Conservation (phyloP, 2,888 invertebrate species). For the Omphaloscelis lunosa region DNA sequence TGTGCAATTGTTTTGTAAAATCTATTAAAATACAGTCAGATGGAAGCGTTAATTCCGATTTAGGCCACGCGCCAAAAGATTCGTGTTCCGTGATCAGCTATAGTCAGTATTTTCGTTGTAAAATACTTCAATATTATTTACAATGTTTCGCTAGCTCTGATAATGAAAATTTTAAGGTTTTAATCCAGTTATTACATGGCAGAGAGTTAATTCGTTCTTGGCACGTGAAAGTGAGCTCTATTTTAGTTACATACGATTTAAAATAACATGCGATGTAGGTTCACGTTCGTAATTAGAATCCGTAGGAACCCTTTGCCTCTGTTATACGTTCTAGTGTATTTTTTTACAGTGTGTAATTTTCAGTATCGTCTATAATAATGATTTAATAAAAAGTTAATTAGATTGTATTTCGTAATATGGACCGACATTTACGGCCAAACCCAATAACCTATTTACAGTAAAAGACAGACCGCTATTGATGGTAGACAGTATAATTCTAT, state of each 20-base stretch:
- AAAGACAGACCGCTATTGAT: too few species aligned
- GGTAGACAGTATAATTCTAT: too few species aligned
- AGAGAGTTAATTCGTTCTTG: conserved; percentile 45
- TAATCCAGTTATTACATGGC: conserved; percentile 47
- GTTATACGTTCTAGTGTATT: neutral
- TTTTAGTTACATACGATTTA: conserved; percentile 13
- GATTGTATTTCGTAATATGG: neutral
- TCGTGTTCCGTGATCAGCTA: neutral
- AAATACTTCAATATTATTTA: conserved; percentile 28
- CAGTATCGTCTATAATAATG: neutral
- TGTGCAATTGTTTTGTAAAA: neutral
- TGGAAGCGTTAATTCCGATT: neutral
- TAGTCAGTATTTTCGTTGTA: conserved; percentile 3
- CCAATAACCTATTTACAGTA: too few species aligned
- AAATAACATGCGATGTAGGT: conserved; percentile 29
- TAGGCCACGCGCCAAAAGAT: neutral
- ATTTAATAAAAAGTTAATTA: neutral
- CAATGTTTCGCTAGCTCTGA: conserved; percentile 11
- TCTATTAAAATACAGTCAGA: neutral
- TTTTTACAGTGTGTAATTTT: conserved; percentile 8
- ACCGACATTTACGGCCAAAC: neutral
- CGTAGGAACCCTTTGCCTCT: conserved; percentile 21
- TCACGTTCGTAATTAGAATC: conserved; percentile 38
- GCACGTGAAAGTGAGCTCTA: conserved; percentile 43
- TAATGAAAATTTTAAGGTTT: conserved; percentile 41